These are phyloP conservation scores for Drosophila malerkotliana DNA, from an alignment of 1,140 invertebrate species.

Conservation along the genomic window DNA sequence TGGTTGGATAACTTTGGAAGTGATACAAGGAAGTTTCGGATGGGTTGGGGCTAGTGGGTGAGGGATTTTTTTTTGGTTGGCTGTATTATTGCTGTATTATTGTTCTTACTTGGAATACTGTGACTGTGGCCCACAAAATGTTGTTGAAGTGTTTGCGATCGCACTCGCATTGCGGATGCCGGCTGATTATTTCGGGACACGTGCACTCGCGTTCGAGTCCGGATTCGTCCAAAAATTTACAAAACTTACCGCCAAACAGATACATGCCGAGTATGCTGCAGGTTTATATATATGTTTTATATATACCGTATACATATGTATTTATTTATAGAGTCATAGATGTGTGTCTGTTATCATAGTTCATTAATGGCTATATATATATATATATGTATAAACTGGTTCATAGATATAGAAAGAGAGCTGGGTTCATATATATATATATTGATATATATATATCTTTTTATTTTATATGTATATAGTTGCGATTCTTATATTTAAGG, in stretches of 20 bases:
- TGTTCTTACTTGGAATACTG: slow-evolving; percentile 96
- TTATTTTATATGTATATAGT: slow-evolving; percentile 38
- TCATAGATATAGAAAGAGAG: slow-evolving; percentile 57
- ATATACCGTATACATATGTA: slow-evolving; percentile 65
- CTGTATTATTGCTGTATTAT: slow-evolving; percentile 54
- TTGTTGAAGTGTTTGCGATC: slow-evolving; percentile 99
- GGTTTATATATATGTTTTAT: slow-evolving; percentile 81
- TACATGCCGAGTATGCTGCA: slow-evolving; percentile 98
- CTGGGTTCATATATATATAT: slow-evolving; percentile 40
- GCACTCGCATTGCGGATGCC: slow-evolving; percentile 94
- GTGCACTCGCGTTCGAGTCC: slow-evolving; percentile 94
- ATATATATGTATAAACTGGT: slow-evolving; percentile 54
- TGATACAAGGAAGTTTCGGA: slow-evolving; percentile 2
- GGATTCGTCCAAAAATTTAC: slow-evolving; percentile 95
- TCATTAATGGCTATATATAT: slow-evolving; percentile 55
- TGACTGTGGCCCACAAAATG: slow-evolving; percentile 97
- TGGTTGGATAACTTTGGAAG: neutral
- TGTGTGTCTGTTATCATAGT: slow-evolving; percentile 47
- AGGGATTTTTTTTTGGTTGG: neutral
- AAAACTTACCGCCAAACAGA: slow-evolving; percentile 99
- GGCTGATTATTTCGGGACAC: slow-evolving; percentile 94
- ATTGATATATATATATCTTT: slow-evolving; percentile 12
- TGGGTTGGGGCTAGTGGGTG: neutral
- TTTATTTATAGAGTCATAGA: slow-evolving; percentile 57
- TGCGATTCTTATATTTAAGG: slow-evolving; percentile 39